These are phyloP conservation scores for Astyanax mexicanus DNA, from an alignment of 2,797 vertebrate genomes.

Conservation along the genomic window DNA sequence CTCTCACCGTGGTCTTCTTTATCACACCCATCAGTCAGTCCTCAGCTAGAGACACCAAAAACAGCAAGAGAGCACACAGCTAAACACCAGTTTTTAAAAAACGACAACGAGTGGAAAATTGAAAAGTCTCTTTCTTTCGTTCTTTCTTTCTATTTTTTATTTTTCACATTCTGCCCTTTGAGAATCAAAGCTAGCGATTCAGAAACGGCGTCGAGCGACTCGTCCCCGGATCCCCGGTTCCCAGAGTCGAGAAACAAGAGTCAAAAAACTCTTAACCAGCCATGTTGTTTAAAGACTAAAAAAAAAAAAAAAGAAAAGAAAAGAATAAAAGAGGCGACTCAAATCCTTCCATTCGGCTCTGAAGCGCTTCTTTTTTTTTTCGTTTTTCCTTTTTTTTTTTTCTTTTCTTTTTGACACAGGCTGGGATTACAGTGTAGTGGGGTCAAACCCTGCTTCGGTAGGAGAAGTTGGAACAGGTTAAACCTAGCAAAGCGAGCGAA, in stretches of 20 bases:
- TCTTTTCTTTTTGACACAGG: constrained; percentile 4
- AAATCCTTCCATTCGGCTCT: constrained; percentile 50
- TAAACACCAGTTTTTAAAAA: constrained; percentile 68
- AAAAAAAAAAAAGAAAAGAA: constrained; percentile 6
- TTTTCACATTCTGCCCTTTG: constrained; percentile 39
- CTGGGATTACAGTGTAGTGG: constrained; percentile 52
- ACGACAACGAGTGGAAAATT: constrained; percentile 44
- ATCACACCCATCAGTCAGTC: constrained; percentile 75
- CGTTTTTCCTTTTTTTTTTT: background rate
- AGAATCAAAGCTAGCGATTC: constrained; percentile 49
- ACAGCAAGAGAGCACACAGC: constrained; percentile 81
- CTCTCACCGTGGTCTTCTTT: constrained; percentile 69
- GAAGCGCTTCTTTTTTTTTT: background rate
- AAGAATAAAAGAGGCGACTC: constrained; percentile 33
- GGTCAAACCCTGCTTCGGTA: constrained; percentile 58
- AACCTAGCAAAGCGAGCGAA: no score
- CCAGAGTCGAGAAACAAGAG: background rate
- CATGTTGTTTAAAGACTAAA: background rate
- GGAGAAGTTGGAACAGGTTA: constrained; percentile 52
- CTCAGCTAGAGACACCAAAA: constrained; percentile 80
- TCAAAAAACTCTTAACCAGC: background rate
- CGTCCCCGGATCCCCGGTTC: background rate
- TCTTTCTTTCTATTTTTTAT: no score
- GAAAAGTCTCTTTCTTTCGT: background rate
- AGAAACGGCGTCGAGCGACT: constrained; percentile 23